These are phyloP conservation scores for Hydrozoanthus gracilis DNA, from an alignment of 92 coral and sea anemone genomes.

Conservation along the genomic window DNA sequence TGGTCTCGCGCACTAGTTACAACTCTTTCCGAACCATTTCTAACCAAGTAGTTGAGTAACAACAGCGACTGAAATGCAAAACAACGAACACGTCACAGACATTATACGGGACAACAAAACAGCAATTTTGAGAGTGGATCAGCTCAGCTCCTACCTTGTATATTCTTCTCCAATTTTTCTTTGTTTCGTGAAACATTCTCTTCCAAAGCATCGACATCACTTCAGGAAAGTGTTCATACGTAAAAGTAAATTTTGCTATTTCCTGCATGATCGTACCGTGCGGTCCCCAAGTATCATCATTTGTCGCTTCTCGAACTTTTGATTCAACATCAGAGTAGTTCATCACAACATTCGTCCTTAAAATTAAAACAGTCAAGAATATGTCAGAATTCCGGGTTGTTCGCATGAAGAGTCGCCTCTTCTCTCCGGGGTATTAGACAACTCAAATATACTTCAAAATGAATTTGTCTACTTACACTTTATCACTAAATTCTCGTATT, in stretches of 20 bases:
- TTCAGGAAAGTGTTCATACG: slow-evolving; percentile 98
- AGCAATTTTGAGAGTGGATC: slow-evolving; percentile 2
- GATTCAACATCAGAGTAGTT: slow-evolving; percentile 98
- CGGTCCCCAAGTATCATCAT: slow-evolving; percentile 99
- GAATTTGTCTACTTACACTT: slow-evolving; percentile 81
- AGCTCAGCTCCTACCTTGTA: slow-evolving; percentile 80
- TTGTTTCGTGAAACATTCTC: slow-evolving; percentile 92
- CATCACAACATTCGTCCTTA: slow-evolving; percentile 98
- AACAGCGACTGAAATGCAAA: slow-evolving; percentile 74
- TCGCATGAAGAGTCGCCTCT: slow-evolving; percentile 24
- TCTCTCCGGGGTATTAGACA: not conserved
- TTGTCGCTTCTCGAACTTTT: slow-evolving; percentile 98
- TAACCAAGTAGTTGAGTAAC: slow-evolving; percentile 84
- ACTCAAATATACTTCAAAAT: slow-evolving; percentile 29
- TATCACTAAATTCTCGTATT: slow-evolving; percentile 95
- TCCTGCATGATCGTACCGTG: slow-evolving; percentile 97
- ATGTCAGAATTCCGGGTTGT: slow-evolving; percentile 30
- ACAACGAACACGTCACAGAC: slow-evolving; percentile 32
- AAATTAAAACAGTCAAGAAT: slow-evolving; percentile 24
- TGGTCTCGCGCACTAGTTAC: slow-evolving; percentile 96
- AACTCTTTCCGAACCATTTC: slow-evolving; percentile 96
- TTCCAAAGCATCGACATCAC: slow-evolving; percentile 99
- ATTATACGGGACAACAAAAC: not conserved
- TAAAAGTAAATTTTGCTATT: slow-evolving; percentile 92
- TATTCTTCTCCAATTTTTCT: slow-evolving; percentile 92